Base-by-base conservation (phyloP, 2,888 invertebrate genomes). In the Tenthredo distinguenda region DNA sequence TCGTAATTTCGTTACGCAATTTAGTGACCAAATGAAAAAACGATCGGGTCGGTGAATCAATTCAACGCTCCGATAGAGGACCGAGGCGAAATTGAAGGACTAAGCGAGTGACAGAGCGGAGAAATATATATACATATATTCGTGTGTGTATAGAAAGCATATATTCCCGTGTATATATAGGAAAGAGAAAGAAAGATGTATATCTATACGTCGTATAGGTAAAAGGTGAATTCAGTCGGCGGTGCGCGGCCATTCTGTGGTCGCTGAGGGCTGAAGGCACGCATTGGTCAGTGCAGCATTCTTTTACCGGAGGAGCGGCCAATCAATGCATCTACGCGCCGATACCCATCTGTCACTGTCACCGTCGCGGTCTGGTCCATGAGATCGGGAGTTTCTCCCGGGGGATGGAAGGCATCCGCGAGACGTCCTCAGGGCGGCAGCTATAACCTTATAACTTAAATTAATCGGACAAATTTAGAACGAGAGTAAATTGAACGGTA, bases 341-440 rank as follows among this genome's bases (percentile, higher is more conserved):
- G 93, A 93, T 93, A 92, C 92, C 91, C 93, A 93, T 94, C 93
- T 93, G 93, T 94, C 93, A 94, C 92, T 94, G 93, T 94, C 93
- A 89, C 58, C 86, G 85, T 86, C 79, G 85, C 85, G 43, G 68
- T 5, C 47, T 40, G 83, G 65, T 68, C 43, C 47, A 47, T 26
- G 47, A 71, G 83, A 65, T 65, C 68, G 71, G 65, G 83, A 71
- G 26, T 47, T 47, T 68, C 83, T 83, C 83, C 68, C 68, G 83
- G 43, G 83, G 83, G 83, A 83, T 86, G 96, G 90, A 96, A 94
- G 87, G 96, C 96, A 10, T 68, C 83, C 94, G 95, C 7, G 95
- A 94, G 0, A 94, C 94, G 86, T 95, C 95, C 12, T 94, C 93
- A 37, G 90, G 89, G 47, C 91, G 92, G 47, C 83, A 65, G 65